Conservation (phyloP, 2,888 invertebrate species). For the Callyntrura guangdongensis region DNA sequence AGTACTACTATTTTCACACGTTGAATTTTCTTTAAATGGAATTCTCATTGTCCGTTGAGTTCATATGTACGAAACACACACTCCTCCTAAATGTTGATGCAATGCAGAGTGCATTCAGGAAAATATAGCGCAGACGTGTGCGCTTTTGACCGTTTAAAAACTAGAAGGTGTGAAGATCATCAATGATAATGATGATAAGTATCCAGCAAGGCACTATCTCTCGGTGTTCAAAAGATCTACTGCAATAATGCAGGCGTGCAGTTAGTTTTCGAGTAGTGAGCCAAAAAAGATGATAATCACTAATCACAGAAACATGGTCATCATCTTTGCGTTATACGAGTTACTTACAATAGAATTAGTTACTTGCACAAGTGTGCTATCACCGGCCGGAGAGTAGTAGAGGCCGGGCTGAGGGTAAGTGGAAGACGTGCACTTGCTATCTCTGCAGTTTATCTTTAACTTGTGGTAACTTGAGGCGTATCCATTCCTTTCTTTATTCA, state of each 20-base stretch:
- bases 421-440: slow-evolving; percentile 23
- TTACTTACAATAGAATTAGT: neutral
- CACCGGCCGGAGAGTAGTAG: neutral
- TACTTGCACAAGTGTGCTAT: neutral
- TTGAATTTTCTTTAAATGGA: too few relatives aligned
- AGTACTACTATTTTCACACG: neutral
- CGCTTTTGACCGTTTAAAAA: slow-evolving; percentile 1
- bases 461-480: slow-evolving; percentile 66
- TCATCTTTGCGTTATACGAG: slow-evolving; percentile 12
- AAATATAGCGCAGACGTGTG: slow-evolving; percentile 13
- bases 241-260: slow-evolving; percentile 1
- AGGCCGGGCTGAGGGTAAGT: neutral
- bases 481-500: slow-evolving; percentile 36
- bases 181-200: slow-evolving; percentile 29
- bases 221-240: neutral
- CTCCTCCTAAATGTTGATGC: slow-evolving; percentile 19
- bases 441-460: slow-evolving; percentile 58
- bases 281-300: slow-evolving; percentile 30
- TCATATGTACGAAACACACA: too few relatives aligned
- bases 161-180: slow-evolving; percentile 21
- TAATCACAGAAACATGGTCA: slow-evolving; percentile 4
- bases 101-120: neutral
- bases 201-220: slow-evolving; percentile 21
- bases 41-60: neutral
- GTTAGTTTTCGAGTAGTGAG: slow-evolving; percentile 11